Base-by-base conservation (phyloP, 2,797 vertebrate genomes). In the Pseudomugil tenellus region DNA sequence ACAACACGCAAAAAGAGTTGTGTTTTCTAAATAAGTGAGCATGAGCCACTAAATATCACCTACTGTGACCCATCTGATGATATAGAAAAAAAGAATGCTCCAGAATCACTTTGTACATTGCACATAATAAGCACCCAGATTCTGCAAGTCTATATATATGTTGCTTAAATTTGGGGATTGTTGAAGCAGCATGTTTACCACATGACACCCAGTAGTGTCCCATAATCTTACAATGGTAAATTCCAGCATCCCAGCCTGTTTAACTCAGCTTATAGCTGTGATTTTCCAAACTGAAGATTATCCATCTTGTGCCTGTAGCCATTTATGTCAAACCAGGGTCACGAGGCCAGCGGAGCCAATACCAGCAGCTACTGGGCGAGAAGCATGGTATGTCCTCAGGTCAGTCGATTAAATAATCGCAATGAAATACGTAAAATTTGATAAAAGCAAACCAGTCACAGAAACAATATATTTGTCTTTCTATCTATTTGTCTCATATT, bases 11-110 rank as follows among this genome's bases (percentile, higher is more conserved):
- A 58, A 70, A 61, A 51, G 65, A 66, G 14, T 52, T 57, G 17
- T 66, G 72, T 75, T 58, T 52, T 67, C 43, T 58, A 63, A 76
- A 63, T 67, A 37, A 46, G 26, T 63, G 37, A 77, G 25, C 35
- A 61, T 58, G 55, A 79, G 81, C 72, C 77, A 60, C 58, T 76
- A 78, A 80, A 60, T 59, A 76, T 79, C 56, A 69, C 52, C 58
- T 26, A 63, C 12, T 63, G 26, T 57, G 69, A 75, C 70, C 63
- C 31, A 29, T 2, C 39, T 57, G 53, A 76, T 80, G 59, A 72
- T 60, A 80, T 17, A 57, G n/a, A 72, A 51, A 57, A n/a, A 16
- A 48, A 61, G 28, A 74, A 75, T 61, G 56, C 41, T 54, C 41
- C 56, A 58, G 32, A 51, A 57, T 19, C 7, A 23, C 62, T 70